Evolutionary conservation across 1,140 invertebrate species (phyloP).

Genomic region (Bradysia coprophila): DNA sequence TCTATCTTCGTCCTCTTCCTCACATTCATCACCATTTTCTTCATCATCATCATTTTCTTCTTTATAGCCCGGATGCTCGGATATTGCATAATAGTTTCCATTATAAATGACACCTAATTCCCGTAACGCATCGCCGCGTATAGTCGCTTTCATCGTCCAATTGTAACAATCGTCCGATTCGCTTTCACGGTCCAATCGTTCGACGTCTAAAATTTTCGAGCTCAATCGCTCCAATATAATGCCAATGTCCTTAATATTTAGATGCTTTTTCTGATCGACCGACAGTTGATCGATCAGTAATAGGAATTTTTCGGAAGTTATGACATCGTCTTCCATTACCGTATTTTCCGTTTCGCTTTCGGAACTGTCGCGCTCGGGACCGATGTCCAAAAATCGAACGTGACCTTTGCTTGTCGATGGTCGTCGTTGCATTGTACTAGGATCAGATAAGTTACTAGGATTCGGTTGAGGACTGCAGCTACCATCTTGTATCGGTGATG

Average conservation of each 20-base stretch:
- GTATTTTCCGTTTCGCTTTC: conserved; percentile 87
- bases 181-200: conserved; percentile 71
- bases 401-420: conserved; percentile 38
- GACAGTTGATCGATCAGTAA: conserved; percentile 81
- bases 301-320: conserved; percentile 79
- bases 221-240: conserved; percentile 80
- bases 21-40: conserved; percentile 57
- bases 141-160: conserved; percentile 87
- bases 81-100: conserved; percentile 87
- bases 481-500: conserved; percentile 74
- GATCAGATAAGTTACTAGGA: conserved; percentile 27
- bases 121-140: conserved; percentile 69
- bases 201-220: conserved; percentile 85
- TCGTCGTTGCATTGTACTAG: conserved; percentile 27
- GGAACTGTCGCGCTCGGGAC: conserved; percentile 59
- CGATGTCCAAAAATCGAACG: conserved; percentile 55
- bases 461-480: conserved; percentile 43
- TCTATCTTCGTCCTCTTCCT: conserved; percentile 59
- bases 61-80: conserved; percentile 81
- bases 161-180: conserved; percentile 85
- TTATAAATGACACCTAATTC: conserved; percentile 89
- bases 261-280: conserved; percentile 74
- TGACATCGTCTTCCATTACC: conserved; percentile 71
- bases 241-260: conserved; percentile 87
- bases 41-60: conserved; percentile 73